phyloP scores from a whole-genome alignment of 1,140 invertebrate genomes.

The Brachionus sp. region DNA sequence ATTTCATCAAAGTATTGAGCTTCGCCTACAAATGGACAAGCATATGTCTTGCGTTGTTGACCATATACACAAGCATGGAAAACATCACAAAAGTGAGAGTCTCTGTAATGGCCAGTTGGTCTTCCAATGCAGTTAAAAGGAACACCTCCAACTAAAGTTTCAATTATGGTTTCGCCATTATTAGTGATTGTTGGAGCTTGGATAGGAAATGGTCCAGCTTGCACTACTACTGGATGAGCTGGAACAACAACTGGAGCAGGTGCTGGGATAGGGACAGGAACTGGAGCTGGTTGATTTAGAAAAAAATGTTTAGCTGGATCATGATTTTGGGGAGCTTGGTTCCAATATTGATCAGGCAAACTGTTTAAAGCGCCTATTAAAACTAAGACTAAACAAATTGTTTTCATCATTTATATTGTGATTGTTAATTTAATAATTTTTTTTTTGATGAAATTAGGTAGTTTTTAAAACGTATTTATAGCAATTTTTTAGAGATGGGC shows the following conservation, averaged over 20 bases:
- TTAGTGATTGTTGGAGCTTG: conserved; percentile 10
- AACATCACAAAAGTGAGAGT: conserved; percentile 39
- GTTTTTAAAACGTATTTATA: neutral
- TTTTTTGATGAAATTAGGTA: neutral
- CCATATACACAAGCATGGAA: conserved; percentile 43
- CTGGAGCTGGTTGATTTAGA: neutral
- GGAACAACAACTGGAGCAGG: neutral
- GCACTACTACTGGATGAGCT: neutral
- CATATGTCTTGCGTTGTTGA: neutral
- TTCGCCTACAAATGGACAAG: conserved; percentile 38
- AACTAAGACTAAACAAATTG: neutral
- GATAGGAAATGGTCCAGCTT: neutral
- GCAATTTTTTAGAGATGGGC: neutral
- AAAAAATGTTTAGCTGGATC: neutral
- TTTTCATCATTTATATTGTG: neutral
- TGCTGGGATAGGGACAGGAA: neutral
- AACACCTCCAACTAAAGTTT: conserved; percentile 24
- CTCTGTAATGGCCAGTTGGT: conserved; percentile 8
- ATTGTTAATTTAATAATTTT: neutral
- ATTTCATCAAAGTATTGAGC: conserved; percentile 42
- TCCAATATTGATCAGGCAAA: neutral
- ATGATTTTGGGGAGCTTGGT: neutral
- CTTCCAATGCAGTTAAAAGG: conserved; percentile 8
- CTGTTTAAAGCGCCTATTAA: neutral
- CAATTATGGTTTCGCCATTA: conserved; percentile 30